Evolutionary conservation across 2,113 vertebrate genomes (phyloP).

Genomic region (Melierax canorus): DNA sequence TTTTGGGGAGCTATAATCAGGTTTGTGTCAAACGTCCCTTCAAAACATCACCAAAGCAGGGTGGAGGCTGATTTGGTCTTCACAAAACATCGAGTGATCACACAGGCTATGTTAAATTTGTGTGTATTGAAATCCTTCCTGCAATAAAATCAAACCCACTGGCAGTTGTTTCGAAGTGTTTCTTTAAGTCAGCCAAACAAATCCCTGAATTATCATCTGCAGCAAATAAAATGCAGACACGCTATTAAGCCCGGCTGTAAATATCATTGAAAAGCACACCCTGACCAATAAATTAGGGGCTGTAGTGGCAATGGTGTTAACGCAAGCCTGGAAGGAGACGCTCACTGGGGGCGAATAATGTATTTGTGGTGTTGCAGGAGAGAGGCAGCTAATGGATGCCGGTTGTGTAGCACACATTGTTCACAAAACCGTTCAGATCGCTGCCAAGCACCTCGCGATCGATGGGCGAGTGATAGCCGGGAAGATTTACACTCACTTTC

Average conservation of each 20-base stretch:
- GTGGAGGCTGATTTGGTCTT: background rate
- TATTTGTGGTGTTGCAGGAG: background rate
- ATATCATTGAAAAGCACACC: background rate
- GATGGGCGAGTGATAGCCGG: background rate
- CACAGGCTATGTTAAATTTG: background rate
- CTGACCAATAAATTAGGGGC: background rate
- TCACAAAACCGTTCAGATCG: background rate
- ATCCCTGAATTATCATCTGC: background rate
- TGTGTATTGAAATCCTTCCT: background rate
- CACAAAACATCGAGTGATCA: background rate
- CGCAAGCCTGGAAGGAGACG: background rate
- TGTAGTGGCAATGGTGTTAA: background rate
- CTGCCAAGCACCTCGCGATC: background rate
- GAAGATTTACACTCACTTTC: background rate
- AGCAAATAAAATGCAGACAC: background rate
- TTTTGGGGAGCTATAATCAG: background rate
- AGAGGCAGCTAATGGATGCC: background rate
- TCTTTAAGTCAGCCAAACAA: background rate
- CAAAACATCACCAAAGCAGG: background rate
- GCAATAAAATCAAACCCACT: background rate
- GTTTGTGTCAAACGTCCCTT: background rate
- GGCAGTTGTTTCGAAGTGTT: background rate
- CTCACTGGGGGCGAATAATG: background rate
- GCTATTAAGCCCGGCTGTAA: background rate
- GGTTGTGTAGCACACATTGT: background rate